These are phyloP conservation scores for Icerya purchasi DNA, from an alignment of 2,888 invertebrate species.

Conservation along the genomic window DNA sequence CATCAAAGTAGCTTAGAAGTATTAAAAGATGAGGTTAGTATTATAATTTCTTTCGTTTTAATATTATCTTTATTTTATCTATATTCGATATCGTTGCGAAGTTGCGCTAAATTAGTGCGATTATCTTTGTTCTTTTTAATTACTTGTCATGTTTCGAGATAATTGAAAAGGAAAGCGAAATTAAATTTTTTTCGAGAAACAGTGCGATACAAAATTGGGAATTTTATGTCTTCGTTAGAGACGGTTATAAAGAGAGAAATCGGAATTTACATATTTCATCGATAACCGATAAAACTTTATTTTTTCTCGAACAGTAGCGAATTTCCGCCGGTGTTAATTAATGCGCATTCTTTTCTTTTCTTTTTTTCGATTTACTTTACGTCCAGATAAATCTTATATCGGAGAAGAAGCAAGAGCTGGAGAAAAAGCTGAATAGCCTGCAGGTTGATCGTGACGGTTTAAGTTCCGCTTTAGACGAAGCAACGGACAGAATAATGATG, in stretches of 20 bases:
- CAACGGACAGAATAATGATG: constrained; percentile 65
- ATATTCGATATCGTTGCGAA: background rate
- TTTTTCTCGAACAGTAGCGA: no score
- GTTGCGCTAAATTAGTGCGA: no score
- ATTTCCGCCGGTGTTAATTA: no score
- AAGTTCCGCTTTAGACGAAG: constrained; percentile 62
- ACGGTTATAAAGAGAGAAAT: no score
- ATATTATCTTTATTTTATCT: background rate
- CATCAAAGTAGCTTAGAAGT: constrained; percentile 75
- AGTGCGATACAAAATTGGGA: no score
- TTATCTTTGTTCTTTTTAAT: no score
- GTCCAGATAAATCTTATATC: constrained; percentile 49
- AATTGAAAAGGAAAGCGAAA: no score
- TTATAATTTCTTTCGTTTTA: background rate
- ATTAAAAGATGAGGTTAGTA: constrained; percentile 53
- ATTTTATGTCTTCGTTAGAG: no score
- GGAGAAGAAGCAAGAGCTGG: constrained; percentile 65
- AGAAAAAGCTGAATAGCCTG: constrained; percentile 50
- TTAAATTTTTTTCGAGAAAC: no score
- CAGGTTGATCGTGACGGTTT: constrained; percentile 62
- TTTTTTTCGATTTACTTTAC: constrained; percentile 3
- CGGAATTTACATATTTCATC: no score
- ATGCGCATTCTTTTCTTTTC: background rate
- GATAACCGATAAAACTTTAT: no score
- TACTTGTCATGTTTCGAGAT: no score